phyloP scores from a whole-genome alignment of 2,888 invertebrate species.

The Brachyopa scutellaris region DNA sequence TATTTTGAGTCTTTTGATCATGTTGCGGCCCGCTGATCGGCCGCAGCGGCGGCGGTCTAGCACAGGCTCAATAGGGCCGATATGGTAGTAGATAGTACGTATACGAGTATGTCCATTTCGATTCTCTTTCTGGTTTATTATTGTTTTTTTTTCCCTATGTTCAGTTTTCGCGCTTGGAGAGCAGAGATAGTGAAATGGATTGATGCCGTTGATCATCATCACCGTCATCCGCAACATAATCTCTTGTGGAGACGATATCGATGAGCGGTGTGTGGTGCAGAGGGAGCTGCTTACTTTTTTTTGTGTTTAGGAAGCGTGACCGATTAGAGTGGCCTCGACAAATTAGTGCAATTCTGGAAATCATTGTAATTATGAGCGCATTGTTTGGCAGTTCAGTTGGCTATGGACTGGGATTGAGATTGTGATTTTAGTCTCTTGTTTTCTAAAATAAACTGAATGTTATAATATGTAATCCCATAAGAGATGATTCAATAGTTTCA shows the following conservation, averaged over 20 bases:
- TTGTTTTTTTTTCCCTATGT: constrained; percentile 10
- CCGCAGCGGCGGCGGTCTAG: constrained; percentile 22
- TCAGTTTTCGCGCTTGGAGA: background rate
- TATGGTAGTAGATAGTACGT: no score
- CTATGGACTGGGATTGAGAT: background rate
- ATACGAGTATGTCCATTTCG: constrained; percentile 1
- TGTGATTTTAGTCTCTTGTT: background rate
- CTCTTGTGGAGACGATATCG: background rate
- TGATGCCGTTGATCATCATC: constrained; percentile 31
- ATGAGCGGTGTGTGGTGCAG: constrained; percentile 3
- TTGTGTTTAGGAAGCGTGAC: constrained; percentile 61
- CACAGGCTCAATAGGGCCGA: background rate
- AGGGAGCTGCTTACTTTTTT: background rate
- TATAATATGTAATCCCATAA: constrained; percentile 30
- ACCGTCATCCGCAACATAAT: no score
- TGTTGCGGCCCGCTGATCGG: constrained; percentile 68
- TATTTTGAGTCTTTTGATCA: constrained; percentile 77
- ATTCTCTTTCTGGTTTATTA: constrained; percentile 20
- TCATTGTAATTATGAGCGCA: constrained; percentile 56
- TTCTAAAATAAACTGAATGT: background rate
- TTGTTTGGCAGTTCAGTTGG: constrained; percentile 29
- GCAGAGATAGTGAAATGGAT: constrained; percentile 25
- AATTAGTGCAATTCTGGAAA: constrained; percentile 64
- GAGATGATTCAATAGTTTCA: no score
- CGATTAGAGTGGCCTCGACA: constrained; percentile 61